Evolutionary conservation across 2,797 vertebrate genomes (phyloP), one percentile per base, ranked within the genome.

Genomic region (Pogonophryne albipinna): DNA sequence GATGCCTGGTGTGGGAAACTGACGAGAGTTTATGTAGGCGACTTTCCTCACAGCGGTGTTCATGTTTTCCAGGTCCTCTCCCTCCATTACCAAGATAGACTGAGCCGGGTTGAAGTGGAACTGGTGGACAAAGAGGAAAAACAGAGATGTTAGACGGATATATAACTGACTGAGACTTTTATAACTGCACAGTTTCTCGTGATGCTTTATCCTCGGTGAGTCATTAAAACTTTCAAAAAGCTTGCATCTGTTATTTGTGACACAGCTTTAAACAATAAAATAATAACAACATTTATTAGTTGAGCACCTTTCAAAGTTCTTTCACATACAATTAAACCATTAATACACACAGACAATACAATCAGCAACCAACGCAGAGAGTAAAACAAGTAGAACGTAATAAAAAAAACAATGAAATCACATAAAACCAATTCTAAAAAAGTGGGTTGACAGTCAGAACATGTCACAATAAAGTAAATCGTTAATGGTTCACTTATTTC

Each of bases 51-150:
- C 95, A 23, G 97, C 98, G 9, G 78, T 88, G 90, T 97, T 97
- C 91, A 98, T 96, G 90, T 96, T 97, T 85, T 96, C 96, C 90
- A 98, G 91, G 90, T 99, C 97, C 64, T 99, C 97, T 65, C 97
- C 97, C 91, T 99, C 98, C 96, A 99, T 97, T 68, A 99, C 97
- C 90, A 99, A 92, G 77, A 97, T 91, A 4, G 97, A 99, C 94
- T 99, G 98, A 17, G 97, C 97, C 19, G 98, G 98, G 90, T 99
- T 99, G 87, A 99, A 98, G 94, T 99, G 98, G 91, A 99, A 98
- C 98, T 99, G 55, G 58, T 74, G 68, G 88, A 63, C 58, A 42
- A 67, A 14, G 38, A 45, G 31, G 83, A 57, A 60, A 23, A 60
- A 23, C 42, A 20, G 71, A 20, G 71, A 57, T 51, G 44, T 72